Conservation (phyloP, 2,113 vertebrate genomes). For the Pristiophorus japonicus region DNA sequence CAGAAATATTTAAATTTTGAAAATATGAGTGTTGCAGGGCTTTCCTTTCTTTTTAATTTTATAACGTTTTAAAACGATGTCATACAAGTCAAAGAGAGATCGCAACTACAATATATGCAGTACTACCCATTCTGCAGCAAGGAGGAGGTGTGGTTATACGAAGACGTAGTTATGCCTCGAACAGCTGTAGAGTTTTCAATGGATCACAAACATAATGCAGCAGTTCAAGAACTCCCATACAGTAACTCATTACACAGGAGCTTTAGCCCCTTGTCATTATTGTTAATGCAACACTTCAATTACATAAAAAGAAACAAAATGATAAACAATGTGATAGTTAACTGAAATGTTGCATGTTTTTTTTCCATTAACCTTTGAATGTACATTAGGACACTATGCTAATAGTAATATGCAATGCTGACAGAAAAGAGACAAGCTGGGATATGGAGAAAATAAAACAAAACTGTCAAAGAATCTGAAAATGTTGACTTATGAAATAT, state of each 20-base stretch:
- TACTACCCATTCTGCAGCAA: not conserved
- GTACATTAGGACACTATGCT: not conserved
- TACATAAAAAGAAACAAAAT: not conserved
- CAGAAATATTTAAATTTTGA: not conserved
- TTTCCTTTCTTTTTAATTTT: not conserved
- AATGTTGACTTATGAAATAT: not conserved
- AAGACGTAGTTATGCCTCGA: not conserved
- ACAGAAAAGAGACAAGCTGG: not conserved
- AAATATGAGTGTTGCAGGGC: not conserved
- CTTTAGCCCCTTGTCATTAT: not conserved
- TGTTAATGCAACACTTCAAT: not conserved
- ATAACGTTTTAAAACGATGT: not conserved
- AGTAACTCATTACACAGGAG: not conserved
- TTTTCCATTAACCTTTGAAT: not conserved
- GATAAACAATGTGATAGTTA: too few relatives aligned
- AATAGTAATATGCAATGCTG: not conserved
- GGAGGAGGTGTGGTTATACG: not conserved
- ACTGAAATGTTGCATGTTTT: not conserved
- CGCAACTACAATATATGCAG: not conserved
- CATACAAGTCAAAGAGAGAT: not conserved
- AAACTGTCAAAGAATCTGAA: not conserved
- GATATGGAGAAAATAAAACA: not conserved
- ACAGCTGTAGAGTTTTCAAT: not conserved
- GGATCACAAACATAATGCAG: not conserved
- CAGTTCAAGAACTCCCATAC: not conserved